phyloP scores from a whole-genome alignment of 2,113 vertebrate species.

The Manacus vitellinus region DNA sequence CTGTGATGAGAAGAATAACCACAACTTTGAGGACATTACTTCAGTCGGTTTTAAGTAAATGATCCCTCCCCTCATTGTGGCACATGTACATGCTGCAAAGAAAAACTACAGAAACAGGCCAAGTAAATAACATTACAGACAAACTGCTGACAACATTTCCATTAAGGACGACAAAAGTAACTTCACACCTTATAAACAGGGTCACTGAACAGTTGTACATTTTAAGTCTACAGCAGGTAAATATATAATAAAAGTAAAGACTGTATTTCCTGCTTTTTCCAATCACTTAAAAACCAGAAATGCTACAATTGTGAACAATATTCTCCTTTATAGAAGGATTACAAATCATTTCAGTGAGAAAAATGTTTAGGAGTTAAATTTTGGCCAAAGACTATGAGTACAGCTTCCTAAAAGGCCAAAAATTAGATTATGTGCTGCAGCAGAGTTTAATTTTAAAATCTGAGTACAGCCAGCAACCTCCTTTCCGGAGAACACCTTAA shows the following conservation, averaged over 20 bases:
- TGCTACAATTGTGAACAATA: not conserved
- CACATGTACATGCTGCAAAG: constrained; percentile 45
- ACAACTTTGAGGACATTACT: not conserved
- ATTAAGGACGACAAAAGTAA: constrained; percentile 67
- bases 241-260: not conserved
- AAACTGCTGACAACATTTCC: constrained; percentile 64
- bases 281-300: not conserved
- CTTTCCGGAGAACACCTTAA: not conserved
- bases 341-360: not conserved
- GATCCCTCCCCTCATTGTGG: constrained; percentile 18
- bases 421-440: not conserved
- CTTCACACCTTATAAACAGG: constrained; percentile 47
- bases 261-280: not conserved
- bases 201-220: not conserved
- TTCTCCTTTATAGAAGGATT: not conserved
- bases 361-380: not conserved
- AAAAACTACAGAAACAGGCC: constrained; percentile 67
- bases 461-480: not conserved
- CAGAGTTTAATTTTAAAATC: constrained; percentile 15
- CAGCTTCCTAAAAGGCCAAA: not conserved
- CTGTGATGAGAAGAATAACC: not conserved
- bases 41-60: constrained; percentile 43
- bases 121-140: constrained; percentile 80
- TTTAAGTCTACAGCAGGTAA: not conserved
- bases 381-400: not conserved